Base-by-base conservation (phyloP, 2,797 vertebrate genomes). In the Microctenopoma steveboyesi region DNA sequence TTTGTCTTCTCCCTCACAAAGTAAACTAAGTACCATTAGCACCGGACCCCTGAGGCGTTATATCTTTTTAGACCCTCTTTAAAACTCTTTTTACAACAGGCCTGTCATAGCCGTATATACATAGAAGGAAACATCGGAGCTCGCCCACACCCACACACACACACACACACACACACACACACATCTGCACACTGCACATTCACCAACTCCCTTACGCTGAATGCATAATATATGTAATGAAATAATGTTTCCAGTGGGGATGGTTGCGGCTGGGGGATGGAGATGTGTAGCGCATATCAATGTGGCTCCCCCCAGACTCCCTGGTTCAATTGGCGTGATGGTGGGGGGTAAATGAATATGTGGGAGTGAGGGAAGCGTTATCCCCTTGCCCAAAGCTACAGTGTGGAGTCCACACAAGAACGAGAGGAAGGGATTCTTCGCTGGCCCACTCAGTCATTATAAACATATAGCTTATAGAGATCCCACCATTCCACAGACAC, bases 141-240 rank as follows among this genome's bases (percentile, higher is more conserved):
- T 81, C 57, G 80, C 87, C 82, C 83, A 85, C 90, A 86, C 83
- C 69, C 90, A 85, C 89, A 83, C 79, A 83, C 84, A 85, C 76
- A 83, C 84, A 85, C 76, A 85, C 84, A 85, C 76, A 85, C 90
- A 85, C 89, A 83, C 79, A 83, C 84, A 85, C 76, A 83, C 84
- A 85, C 76, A 85, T 86, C 69, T 86, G 74, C 87, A 84, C 78
- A 79, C 83, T 81, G 74, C 89, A 80, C 81, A 83, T 81, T 90
- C 85, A 84, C 87, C 81, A 86, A 78, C 85, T 92, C 85, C 84
- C 84, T 92, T 89, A 91, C 90, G 89, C 90, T 88, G 93, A 94
- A 94, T 94, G 94, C 93, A 94, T 94, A 95, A 95, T 94, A 91
- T 92, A 94, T 94, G 92, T 94, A 94, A 94, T 94, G 92, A 93